Percentiles rank a stretch among this genome's conserved stretches.
Evolutionary conservation across 2,113 vertebrate species (phyloP).

Genomic region (Triplophysa rosa): DNA sequence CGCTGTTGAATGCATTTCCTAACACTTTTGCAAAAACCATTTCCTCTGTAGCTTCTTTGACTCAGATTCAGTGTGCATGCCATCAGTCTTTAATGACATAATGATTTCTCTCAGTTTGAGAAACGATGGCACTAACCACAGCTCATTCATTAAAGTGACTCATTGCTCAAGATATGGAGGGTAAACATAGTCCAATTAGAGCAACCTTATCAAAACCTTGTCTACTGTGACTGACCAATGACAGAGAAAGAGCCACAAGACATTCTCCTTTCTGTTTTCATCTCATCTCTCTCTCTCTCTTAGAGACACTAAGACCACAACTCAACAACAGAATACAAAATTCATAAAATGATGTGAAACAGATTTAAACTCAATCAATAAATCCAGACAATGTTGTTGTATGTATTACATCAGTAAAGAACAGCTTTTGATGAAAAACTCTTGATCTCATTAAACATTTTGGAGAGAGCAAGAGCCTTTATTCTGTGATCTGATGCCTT

Average conservation of each 20-base stretch:
- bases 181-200: constrained; percentile 45
- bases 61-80: background rate
- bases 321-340: background rate
- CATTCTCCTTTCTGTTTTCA: background rate
- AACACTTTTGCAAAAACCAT: no score
- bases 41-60: background rate
- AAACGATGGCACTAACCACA: constrained; percentile 4
- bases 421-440: no score
- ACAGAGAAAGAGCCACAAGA: background rate
- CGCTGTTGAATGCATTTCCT: background rate
- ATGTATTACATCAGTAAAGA: no score
- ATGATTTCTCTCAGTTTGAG: constrained; percentile 16
- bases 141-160: constrained; percentile 27
- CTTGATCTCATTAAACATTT: no score
- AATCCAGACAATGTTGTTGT: no score
- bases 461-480: no score
- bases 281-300: background rate
- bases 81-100: constrained; percentile 19
- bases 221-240: constrained; percentile 1
- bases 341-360: constrained; percentile 1
- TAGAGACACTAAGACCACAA: background rate
- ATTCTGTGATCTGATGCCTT: no score
- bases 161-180: constrained; percentile 8
- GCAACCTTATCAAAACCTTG: constrained; percentile 27
- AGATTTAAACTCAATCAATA: no score